Conservation (phyloP, 2,888 invertebrate genomes). For the Trachelus iudaicus region DNA sequence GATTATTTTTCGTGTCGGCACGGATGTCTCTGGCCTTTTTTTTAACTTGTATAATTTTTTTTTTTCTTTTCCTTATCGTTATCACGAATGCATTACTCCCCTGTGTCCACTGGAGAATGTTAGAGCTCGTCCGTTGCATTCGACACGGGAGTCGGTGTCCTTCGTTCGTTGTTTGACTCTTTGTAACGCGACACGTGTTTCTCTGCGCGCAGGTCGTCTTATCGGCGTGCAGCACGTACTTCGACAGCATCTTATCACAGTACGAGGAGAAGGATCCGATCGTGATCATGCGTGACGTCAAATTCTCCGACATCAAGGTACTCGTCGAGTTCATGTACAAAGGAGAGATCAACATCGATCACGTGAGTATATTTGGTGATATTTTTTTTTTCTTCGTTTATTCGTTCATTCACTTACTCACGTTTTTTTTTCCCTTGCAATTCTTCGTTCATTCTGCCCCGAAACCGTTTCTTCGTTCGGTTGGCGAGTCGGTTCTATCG, state of each 20-base stretch:
- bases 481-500: no score
- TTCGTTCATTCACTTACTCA: background rate
- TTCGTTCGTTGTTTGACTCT: background rate
- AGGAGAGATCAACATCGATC: constrained; percentile 94
- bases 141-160: background rate
- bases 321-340: constrained; percentile 96
- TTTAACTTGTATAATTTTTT: background rate
- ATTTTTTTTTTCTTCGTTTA: constrained; percentile 18
- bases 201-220: constrained; percentile 77
- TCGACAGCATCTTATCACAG: constrained; percentile 86
- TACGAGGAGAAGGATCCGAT: constrained; percentile 85
- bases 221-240: constrained; percentile 92
- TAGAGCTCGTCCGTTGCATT: background rate
- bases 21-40: background rate
- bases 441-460: no score
- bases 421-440: constrained; percentile 14
- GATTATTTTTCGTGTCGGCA: background rate
- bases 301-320: constrained; percentile 89
- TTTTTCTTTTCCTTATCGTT: background rate
- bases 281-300: constrained; percentile 89
- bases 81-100: background rate
- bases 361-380: constrained; percentile 73
- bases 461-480: no score
- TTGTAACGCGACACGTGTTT: background rate
- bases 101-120: background rate